Evolutionary conservation across 2,888 invertebrate species (phyloP), one percentile per base, ranked within the genome.

Genomic region (Mactromeris polynyma): DNA sequence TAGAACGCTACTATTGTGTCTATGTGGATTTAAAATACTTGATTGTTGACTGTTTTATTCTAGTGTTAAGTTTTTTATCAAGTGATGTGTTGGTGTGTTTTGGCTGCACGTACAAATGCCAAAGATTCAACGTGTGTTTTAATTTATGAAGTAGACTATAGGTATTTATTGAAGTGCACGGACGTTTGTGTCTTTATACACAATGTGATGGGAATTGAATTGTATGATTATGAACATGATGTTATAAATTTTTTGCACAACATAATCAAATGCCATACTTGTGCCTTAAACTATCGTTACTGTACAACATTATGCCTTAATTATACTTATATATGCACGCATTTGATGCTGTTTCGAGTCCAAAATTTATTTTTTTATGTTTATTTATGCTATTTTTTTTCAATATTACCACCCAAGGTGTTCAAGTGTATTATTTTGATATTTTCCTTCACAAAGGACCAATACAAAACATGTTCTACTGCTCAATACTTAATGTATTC

Each of bases 351-450:
- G 19, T 73, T 33, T 11, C 14, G 21, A 36, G 33, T 26, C 11
- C 14, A 64, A 64, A 21, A 64, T 64, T 26, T 73, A 73, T 73
- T 73, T 73, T 33, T 73, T 33, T 73, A 73, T 73, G 31, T 73
- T 73, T 73, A 73, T 73, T 73, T 73, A 73, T 73, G 73, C 73
- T 17, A n/a, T n/a, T 73, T 73, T 73, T 19, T 73, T 73, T 36
- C 19, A 73, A 73, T 73, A 36, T 73, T 73, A 6, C 73, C 73
- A 73, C 73, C 73, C 4, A 36, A 73, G 73, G 73, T 73, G 73
- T 73, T 73, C 73, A 33, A 73, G 7, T 58, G 21, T 33, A 14
- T 73, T 33, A 73, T 36, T 31, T 73, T 73, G 73, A 73, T 73
- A 69, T 69, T 73, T 73, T 33, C 36, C 36, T 36, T 33, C 4